phyloP scores from a whole-genome alignment of 2,113 vertebrate genomes.

The Protobothrops mucrosquamatus region DNA sequence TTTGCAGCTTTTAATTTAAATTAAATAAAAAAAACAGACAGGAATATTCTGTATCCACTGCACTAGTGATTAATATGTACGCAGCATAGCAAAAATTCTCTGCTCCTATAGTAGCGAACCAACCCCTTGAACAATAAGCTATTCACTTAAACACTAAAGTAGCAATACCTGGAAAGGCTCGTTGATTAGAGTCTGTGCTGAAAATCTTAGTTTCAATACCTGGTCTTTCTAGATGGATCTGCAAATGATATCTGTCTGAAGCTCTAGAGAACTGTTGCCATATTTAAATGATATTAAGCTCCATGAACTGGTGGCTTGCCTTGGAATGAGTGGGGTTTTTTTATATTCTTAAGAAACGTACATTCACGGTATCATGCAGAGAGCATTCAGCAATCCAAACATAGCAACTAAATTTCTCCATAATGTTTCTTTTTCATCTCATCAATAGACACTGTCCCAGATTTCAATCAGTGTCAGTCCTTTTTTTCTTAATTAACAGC shows the following conservation, averaged over 20 bases:
- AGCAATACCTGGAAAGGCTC: neutral
- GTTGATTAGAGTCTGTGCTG: no score
- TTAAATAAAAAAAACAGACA: neutral
- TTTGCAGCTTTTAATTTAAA: constrained; percentile 64
- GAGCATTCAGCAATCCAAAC: neutral
- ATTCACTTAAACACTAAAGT: neutral
- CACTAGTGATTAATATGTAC: neutral
- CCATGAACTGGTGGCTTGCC: neutral
- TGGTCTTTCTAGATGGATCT: neutral
- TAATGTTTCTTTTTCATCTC: neutral
- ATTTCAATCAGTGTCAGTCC: neutral
- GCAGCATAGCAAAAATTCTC: neutral
- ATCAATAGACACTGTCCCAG: neutral
- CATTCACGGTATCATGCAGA: neutral
- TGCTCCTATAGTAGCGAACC: neutral
- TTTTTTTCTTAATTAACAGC: neutral
- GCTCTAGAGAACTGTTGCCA: neutral
- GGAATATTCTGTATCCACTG: neutral
- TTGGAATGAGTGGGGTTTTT: neutral
- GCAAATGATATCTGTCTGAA: neutral
- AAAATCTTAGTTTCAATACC: neutral
- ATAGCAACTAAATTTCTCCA: neutral
- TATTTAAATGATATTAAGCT: neutral
- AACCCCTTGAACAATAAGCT: neutral
- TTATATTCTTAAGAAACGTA: neutral